Evolutionary conservation across 2,113 vertebrate genomes (phyloP).

Genomic region (Scortum barcoo): DNA sequence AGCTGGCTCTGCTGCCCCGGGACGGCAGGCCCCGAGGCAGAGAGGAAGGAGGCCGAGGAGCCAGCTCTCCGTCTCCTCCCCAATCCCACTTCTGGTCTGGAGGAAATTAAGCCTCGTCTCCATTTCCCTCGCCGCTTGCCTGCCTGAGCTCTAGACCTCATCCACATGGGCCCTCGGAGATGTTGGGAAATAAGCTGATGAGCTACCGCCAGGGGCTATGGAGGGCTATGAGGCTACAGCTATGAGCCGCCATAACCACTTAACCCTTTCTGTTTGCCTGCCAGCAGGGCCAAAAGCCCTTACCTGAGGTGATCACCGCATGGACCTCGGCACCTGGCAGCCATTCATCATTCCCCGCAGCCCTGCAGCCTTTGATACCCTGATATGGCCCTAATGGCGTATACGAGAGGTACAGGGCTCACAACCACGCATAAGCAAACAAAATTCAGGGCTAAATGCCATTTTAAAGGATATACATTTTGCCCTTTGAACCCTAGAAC

Average conservation of each 20-base stretch:
- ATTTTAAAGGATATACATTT: slow-evolving; percentile 70
- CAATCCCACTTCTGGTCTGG: slow-evolving; percentile 62
- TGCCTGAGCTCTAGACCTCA: slow-evolving; percentile 50
- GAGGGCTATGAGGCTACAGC: slow-evolving; percentile 28
- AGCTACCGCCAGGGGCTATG: slow-evolving; percentile 66
- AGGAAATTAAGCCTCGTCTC: slow-evolving; percentile 80
- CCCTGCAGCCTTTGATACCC: slow-evolving; percentile 63
- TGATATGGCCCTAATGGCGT: slow-evolving; percentile 51
- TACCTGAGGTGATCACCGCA: slow-evolving; percentile 65
- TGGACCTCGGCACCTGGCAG: slow-evolving; percentile 70
- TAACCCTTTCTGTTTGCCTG: slow-evolving; percentile 66
- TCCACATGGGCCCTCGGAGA: slow-evolving; percentile 55
- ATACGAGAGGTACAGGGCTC: slow-evolving; percentile 13
- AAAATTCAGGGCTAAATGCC: slow-evolving; percentile 32
- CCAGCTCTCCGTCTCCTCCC: slow-evolving; percentile 2
- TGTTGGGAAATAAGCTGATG: slow-evolving; percentile 61
- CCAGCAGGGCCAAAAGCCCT: slow-evolving; percentile 42
- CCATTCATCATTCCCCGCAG: slow-evolving; percentile 74
- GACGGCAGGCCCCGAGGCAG: slow-evolving; percentile 40
- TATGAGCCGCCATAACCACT: slow-evolving; percentile 52
- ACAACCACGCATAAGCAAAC: slow-evolving; percentile 51
- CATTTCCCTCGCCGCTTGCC: slow-evolving; percentile 62
- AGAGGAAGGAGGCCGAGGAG: slow-evolving; percentile 26
- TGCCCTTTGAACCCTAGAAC: slow-evolving; percentile 64
- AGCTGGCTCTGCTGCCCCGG: slow-evolving; percentile 43